Base-by-base conservation (phyloP, 1,140 invertebrate genomes). In the Arion vulgaris region DNA sequence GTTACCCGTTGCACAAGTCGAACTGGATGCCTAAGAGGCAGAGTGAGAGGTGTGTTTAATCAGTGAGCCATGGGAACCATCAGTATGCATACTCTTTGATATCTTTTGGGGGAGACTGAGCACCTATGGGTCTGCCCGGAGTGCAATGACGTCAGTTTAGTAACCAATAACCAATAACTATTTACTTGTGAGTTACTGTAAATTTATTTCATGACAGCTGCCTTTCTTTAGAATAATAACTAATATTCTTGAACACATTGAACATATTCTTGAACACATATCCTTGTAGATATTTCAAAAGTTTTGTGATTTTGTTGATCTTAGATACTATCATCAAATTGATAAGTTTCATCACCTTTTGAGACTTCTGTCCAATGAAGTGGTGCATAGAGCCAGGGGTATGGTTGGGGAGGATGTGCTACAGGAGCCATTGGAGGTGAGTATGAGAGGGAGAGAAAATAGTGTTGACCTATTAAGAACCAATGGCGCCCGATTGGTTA, bases 351-450 rank as follows among this genome's bases (percentile, higher is more conserved):
- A 89, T 83, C 90, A 91, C 62, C 82, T 92, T 36, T 80, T 93
- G 34, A 80, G 89, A 72, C 78, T 93, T 34, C 53, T 93, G 71
- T 92, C 91, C n/a, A 92, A 92, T 88, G 91, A 92, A 87, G 90
- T 93, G 53, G 91, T 92, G 17, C 89, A 92, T 79, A 84, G 90
- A 80, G 91, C 92, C 38, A 89, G 89, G 49, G 89, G 88, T 38
- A 85, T 92, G 74, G 91, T 92, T n/a, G 91, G 91, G 49, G 89
- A 91, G 32, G 89, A 92, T 82, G 89, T 92, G 17, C 82, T 92
- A 4, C 83, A 88, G 83, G 91, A 92, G 81, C 91, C 91, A 28
- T 68, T 91, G 32, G 87, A 91, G 86, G 91, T 92, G 81, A 75
- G 74, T 34, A 28, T 76, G 26, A 7, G 32, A 32, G 62, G 28